These are phyloP conservation scores for Xestia xanthographa DNA, from an alignment of 2,888 invertebrate species.

Conservation along the genomic window DNA sequence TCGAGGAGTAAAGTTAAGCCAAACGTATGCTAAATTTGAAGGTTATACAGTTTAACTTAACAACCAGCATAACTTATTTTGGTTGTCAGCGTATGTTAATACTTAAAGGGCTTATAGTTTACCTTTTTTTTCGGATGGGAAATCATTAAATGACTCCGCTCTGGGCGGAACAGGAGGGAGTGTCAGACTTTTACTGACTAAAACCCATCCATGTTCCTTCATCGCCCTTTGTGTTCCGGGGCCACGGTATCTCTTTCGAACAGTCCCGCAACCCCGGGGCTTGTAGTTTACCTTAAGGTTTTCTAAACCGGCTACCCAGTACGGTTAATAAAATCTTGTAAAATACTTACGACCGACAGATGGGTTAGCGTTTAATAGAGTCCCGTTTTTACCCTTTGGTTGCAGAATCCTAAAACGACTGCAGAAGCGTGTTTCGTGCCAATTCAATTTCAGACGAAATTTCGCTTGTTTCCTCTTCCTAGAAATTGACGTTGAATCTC, in stretches of 20 bases:
- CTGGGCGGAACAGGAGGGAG: too few relatives aligned
- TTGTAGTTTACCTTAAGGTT: neutral
- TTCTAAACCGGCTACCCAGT: too few relatives aligned
- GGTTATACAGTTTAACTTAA: neutral
- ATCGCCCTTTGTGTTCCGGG: too few relatives aligned
- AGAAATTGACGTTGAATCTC: slow-evolving; percentile 17
- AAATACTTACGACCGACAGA: neutral
- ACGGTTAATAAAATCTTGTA: neutral
- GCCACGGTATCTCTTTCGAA: too few relatives aligned
- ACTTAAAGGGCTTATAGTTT: neutral
- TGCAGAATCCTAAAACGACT: neutral
- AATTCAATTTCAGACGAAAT: slow-evolving; percentile 53
- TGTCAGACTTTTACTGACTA: too few relatives aligned
- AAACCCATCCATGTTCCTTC: too few relatives aligned
- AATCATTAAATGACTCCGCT: too few relatives aligned
- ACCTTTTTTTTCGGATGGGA: too few relatives aligned
- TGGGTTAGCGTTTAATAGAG: neutral
- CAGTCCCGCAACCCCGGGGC: too few relatives aligned
- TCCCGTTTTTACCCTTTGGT: neutral
- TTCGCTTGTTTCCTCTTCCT: slow-evolving; percentile 22
- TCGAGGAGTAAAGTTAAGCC: neutral
- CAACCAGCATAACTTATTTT: neutral
- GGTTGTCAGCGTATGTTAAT: neutral
- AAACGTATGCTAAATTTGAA: neutral
- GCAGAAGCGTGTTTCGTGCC: slow-evolving; percentile 29